Base-by-base conservation (phyloP, 1,140 invertebrate genomes). In the Aphelinus atriplicis region DNA sequence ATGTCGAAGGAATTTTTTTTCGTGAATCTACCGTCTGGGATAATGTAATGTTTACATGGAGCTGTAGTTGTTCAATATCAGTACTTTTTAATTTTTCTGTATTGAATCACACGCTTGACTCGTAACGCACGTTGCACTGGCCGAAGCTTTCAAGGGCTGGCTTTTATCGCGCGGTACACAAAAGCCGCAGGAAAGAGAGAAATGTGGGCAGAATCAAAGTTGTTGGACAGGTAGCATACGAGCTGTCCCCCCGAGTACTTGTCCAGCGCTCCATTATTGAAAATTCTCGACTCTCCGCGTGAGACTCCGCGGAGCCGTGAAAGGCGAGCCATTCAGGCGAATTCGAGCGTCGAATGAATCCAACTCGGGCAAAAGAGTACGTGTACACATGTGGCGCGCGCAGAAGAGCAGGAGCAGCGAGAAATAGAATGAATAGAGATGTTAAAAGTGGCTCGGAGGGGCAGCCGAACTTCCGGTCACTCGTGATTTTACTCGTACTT, bases 381-480 rank as follows among this genome's bases (percentile, higher is more conserved):
- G 62, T 67, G 79, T 76, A 26, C 26, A 26, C 26, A 26, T 26
- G 26, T 26, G 26, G 26, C 26, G 26, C 26, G 26, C 26, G 78
- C 75, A 72, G 7, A 62, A 53, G 66, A 55, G 68, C 42, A 70
- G 68, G 65, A 53, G 26, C 26, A 62, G 50, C 51, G 69, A 71
- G 61, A 77, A 55, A 63, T 69, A 51, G 66, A 73, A 65, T 78
- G 76, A 10, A 58, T 53, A 65, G 72, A 70, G 76, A 63, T 65
- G 51, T 75, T n/a, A 56, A 53, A 74, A 71, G 69, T 56, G 77
- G 72, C 56, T 55, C 57, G 57, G 55, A 65, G 61, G 57, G 76
- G 48, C 3, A 75, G 77, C 57, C 43, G 60, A 74, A 76, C 74
- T 86, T 86, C 84, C 83, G 85, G 85, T 84, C 83, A 83, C 77